phyloP scores from a whole-genome alignment of 2,888 invertebrate species.

The Azorinus chamasolen region DNA sequence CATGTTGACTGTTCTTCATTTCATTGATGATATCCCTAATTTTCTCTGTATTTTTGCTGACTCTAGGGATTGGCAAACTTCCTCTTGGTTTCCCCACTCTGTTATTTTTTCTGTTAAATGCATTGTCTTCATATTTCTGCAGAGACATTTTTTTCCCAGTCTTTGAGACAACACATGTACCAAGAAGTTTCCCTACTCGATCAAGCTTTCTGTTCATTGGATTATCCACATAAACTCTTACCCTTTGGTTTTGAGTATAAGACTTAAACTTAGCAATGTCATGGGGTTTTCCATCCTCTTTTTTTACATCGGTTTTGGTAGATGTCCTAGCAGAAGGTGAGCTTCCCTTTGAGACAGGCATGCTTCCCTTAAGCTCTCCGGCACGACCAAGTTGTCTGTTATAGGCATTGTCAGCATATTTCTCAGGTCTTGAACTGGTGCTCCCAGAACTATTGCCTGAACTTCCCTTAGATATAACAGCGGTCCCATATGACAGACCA shows the following conservation, averaged over 20 bases:
- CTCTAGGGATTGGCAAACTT: background rate
- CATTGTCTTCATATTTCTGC: conserved; percentile 41
- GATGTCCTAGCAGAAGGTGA: too few species aligned
- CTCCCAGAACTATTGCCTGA: too few species aligned
- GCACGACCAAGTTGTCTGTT: too few species aligned
- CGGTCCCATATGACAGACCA: too few species aligned
- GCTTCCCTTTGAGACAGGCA: conserved; percentile 18
- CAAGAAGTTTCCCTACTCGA: background rate
- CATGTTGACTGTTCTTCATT: background rate
- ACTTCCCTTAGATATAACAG: too few species aligned
- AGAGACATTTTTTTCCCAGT: too few species aligned
- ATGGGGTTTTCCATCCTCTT: background rate
- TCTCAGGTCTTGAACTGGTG: too few species aligned
- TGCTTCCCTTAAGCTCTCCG: background rate
- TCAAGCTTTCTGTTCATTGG: conserved; percentile 1
- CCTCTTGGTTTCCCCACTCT: conserved; percentile 43
- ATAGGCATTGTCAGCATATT: too few species aligned
- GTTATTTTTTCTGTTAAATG: conserved; percentile 30
- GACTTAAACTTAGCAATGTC: too few species aligned
- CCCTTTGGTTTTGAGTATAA: background rate
- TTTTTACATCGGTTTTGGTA: background rate
- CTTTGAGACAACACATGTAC: background rate
- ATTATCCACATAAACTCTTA: conserved; percentile 4
- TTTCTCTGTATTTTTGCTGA: background rate
- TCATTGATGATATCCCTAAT: background rate